Conservation (phyloP, 2,888 invertebrate genomes). For the Diplolepis rosae region DNA sequence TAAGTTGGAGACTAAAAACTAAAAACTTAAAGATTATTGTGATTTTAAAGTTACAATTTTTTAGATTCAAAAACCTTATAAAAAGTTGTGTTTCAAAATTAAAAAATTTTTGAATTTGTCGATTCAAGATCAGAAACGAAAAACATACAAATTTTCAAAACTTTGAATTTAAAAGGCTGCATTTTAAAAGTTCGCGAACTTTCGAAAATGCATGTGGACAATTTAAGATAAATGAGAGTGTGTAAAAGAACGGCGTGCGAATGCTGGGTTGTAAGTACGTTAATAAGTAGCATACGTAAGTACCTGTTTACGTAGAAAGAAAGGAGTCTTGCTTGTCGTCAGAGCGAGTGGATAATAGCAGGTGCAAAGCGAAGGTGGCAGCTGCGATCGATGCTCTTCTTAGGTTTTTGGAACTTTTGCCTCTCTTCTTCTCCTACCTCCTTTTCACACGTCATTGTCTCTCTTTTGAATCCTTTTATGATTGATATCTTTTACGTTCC, state of each 20-base stretch:
- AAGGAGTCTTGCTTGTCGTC: slow-evolving; percentile 59
- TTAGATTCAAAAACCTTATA: no score
- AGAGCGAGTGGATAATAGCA: slow-evolving; percentile 69
- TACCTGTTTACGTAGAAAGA: slow-evolving; percentile 55
- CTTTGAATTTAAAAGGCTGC: not conserved
- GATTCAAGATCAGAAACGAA: no score
- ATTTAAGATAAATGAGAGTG: not conserved
- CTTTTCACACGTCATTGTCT: slow-evolving; percentile 35
- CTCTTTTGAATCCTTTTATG: slow-evolving; percentile 14
- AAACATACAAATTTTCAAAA: not conserved
- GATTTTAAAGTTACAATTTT: no score
- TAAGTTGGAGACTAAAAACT: no score
- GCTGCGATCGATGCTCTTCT: slow-evolving; percentile 70
- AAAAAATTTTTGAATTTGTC: no score
- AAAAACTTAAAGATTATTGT: no score
- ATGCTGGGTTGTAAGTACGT: slow-evolving; percentile 41
- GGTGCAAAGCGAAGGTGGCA: slow-evolving; percentile 70
- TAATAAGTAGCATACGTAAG: slow-evolving; percentile 44
- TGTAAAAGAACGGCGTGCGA: slow-evolving; percentile 28
- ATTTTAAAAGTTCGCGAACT: not conserved
- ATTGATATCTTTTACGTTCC: not conserved
- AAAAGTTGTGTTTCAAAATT: no score
- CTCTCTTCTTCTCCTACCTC: slow-evolving; percentile 48
- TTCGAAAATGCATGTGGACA: not conserved
- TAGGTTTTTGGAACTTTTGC: slow-evolving; percentile 66